Base-by-base conservation (phyloP, 2,797 vertebrate species). In the Dipus sagitta region DNA sequence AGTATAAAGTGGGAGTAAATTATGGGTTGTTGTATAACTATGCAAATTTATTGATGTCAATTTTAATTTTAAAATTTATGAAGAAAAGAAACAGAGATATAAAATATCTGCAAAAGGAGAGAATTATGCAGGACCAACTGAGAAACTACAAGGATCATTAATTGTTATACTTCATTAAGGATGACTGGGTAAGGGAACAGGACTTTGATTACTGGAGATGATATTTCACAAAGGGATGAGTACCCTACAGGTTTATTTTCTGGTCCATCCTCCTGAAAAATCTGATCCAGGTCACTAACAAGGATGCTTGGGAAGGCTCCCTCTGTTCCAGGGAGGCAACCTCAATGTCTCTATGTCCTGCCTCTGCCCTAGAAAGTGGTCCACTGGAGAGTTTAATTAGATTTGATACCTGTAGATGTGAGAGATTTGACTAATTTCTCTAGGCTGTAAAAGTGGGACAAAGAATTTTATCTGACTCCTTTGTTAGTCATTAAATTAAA, bases 361-460 rank as follows among this genome's bases (percentile, higher is more conserved):
- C 70, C 72, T 42, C 2, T 93, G 64, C 28, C 91, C 87, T 92
- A 94, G 65, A 0, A 42, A 93, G 17, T 20, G 87, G 95, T 77
- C 90, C 95, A 95, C 91, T 97, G 77, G 79, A 89, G 71, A 95
- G 6, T 20, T 58, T 94, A 95, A 94, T 94, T 96, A 96, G 95
- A 96, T 87, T 79, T 89, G 91, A 15, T 79, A 60, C 92, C 86
- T 85, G 67, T 92, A 94, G 88, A 82, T 80, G 34, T 94, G 86
- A 91, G 85, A 95, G 72, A 92, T 79, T 60, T 89, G 88, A 85
- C 78, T 92, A 96, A 96, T 95, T 95, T 93, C 26, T 5, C 70
- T 71, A 79, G 74, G 75, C 47, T 95, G 54, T 93, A 85, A 94
- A 96, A 94, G 88, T 0, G 1, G 92, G 62, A 92, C 32, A 77